Conservation (phyloP, 2,113 vertebrate species). For the Catharus bicknelli region DNA sequence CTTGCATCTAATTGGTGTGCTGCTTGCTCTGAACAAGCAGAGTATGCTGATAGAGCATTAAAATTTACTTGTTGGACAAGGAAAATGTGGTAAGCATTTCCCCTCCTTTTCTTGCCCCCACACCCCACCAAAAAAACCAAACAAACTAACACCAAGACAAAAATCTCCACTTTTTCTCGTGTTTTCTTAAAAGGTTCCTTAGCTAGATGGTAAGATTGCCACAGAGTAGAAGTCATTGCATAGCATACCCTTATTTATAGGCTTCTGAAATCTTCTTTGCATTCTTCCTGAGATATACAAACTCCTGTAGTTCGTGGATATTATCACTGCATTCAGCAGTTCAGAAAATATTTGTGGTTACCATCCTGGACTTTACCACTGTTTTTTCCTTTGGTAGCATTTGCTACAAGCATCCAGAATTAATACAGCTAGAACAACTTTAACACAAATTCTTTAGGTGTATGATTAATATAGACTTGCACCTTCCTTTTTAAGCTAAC, state of each 20-base stretch:
- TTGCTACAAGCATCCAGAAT: background rate
- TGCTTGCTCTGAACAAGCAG: background rate
- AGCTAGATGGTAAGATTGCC: background rate
- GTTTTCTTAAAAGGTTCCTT: constrained; percentile 20
- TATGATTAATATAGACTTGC: background rate
- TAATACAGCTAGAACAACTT: background rate
- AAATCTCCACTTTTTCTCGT: background rate
- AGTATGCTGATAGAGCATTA: constrained; percentile 20
- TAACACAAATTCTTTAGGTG: background rate
- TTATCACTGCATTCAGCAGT: background rate
- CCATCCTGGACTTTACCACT: background rate
- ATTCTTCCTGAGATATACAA: background rate
- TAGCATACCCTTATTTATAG: background rate
- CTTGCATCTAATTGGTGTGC: background rate
- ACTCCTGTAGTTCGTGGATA: background rate
- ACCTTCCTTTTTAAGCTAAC: background rate
- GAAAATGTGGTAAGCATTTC: background rate
- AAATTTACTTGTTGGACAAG: background rate
- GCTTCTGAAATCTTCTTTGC: background rate
- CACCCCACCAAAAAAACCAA: no score
- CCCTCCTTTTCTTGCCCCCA: accelerated
- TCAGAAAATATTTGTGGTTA: background rate
- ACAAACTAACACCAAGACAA: background rate
- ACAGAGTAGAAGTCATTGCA: background rate
- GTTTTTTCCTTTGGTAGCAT: background rate